These are phyloP conservation scores for Platichthys stellatus DNA, from an alignment of 2,113 vertebrate species.

Conservation along the genomic window DNA sequence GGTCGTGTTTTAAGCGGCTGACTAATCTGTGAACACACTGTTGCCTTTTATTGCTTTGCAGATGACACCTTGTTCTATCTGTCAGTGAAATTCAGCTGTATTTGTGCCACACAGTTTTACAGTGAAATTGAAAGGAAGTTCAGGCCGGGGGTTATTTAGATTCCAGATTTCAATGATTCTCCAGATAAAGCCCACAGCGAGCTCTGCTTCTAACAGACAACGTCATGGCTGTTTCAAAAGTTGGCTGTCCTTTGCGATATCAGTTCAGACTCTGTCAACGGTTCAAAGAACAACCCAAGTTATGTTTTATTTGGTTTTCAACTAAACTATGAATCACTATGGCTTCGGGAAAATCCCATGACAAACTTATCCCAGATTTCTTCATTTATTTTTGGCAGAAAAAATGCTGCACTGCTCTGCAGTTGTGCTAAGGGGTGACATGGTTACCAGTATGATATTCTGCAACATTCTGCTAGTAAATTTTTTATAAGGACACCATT, in stretches of 20 bases:
- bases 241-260: not conserved
- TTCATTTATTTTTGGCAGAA: not conserved
- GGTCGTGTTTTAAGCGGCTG: not conserved
- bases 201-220: not conserved
- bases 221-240: not conserved
- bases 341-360: too few species aligned
- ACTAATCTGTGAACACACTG: too few species aligned
- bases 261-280: not conserved
- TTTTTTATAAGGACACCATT: not conserved
- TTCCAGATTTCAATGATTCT: not conserved
- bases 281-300: not conserved
- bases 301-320: not conserved
- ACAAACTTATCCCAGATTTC: not conserved
- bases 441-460: not conserved
- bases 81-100: not conserved
- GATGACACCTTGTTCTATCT: not conserved
- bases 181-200: not conserved
- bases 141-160: not conserved
- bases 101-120: not conserved
- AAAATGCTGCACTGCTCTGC: not conserved
- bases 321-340: not conserved
- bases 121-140: not conserved
- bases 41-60: not conserved
- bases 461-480: not conserved
- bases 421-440: not conserved